phyloP scores from a whole-genome alignment of 2,888 invertebrate genomes.

The Bimastos eiseni region DNA sequence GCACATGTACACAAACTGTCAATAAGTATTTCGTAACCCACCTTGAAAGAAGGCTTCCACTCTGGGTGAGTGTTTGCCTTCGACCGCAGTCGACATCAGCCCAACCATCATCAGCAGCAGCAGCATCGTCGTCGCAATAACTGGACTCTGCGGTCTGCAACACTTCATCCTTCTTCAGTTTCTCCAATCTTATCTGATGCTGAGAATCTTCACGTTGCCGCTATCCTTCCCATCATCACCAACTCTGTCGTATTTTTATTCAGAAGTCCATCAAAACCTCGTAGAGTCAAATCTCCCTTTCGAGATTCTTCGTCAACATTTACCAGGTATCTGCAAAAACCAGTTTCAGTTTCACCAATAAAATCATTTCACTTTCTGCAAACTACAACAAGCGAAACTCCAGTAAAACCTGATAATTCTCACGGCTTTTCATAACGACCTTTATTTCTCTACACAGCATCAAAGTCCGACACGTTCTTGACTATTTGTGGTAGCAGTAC shows the following conservation, averaged over 20 bases:
- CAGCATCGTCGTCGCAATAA: too few relatives aligned
- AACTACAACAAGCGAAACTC: not conserved
- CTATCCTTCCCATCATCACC: not conserved
- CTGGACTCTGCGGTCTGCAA: not conserved
- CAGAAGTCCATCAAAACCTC: not conserved
- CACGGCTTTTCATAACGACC: not conserved
- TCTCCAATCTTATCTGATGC: not conserved
- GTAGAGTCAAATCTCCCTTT: not conserved
- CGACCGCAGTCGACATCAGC: not conserved
- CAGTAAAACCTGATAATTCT: not conserved
- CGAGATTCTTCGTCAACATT: not conserved
- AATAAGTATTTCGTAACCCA: not conserved
- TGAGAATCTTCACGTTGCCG: not conserved
- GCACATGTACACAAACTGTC: not conserved
- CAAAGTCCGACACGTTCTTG: not conserved
- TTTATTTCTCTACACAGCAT: not conserved
- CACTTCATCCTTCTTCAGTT: not conserved
- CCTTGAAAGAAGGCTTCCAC: constrained; percentile 17
- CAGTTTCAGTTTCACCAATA: not conserved
- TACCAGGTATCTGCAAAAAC: not conserved
- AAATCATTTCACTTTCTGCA: not conserved
- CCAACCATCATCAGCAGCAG: not conserved
- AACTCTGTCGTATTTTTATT: not conserved
- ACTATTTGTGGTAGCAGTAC: too few relatives aligned
- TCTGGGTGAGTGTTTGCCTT: not conserved